Evolutionary conservation across 2,888 invertebrate species (phyloP), one percentile per base, ranked within the genome.

Genomic region (Keiferia lycopersicella): DNA sequence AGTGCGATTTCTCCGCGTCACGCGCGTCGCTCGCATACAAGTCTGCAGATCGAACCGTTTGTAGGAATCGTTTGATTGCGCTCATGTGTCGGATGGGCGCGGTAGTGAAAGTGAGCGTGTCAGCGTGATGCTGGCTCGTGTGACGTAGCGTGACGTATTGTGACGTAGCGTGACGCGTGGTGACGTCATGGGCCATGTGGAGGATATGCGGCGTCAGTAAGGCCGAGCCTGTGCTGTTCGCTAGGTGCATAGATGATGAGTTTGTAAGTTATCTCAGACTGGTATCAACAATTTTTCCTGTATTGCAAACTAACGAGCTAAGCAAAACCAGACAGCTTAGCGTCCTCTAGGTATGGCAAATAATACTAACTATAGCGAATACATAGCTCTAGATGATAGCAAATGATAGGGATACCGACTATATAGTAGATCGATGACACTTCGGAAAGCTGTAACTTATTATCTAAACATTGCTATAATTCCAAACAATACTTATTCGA

Each of bases 131-230:
- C 76, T 77, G 74, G 80, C 81, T 87, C 87, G 88, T 87, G 63
- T 86, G 88, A 79, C 81, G 78, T 26, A 78, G 80, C 79, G 80
- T 79, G 79, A 84, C 83, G 86, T 87, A 87, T 88, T 86, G 63
- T 86, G 88, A 79, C 81, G 78, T 64, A 73, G 65, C 68, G 80
- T 82, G 84, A 83, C 82, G 83, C 80, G 74, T 73, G 75, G 80
- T 84, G 86, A 82, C 83, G 86, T 81, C 83, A 90, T 90, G 91
- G 90, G 85, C 88, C 87, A 91, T 91, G 91, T 91, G 91, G 91
- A 91, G 80, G 79, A 90, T 90, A 75, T 91, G 91, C 81, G 89
- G 90, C 83, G 87, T 88, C 84, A 88, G 87, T 87, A 91, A 89
- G 81, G 87, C 82, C 73, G 83, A 88, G 78, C 86, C 89, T 66